Percentiles rank a stretch among this genome's conserved stretches.
phyloP scores from a whole-genome alignment of 2,888 invertebrate species.

The Thera obeliscata region DNA sequence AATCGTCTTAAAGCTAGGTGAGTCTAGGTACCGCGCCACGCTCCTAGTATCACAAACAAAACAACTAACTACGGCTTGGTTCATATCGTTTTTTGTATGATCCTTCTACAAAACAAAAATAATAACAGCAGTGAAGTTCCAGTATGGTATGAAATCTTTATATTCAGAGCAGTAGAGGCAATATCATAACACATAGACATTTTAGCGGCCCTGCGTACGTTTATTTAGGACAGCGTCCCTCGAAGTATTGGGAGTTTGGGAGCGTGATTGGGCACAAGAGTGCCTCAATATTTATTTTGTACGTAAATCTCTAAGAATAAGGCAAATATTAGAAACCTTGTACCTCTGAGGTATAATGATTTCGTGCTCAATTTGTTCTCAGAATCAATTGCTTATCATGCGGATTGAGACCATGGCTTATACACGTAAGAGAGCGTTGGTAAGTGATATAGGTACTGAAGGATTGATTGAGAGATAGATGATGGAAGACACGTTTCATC shows the following conservation, averaged over 20 bases:
- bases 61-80: no score
- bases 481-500: no score
- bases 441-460: no score
- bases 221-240: conserved; percentile 71
- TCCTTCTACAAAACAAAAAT: no score
- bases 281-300: conserved; percentile 67
- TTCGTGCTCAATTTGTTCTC: conserved; percentile 40
- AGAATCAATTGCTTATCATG: conserved; percentile 25
- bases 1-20: no score
- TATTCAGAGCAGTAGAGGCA: conserved; percentile 17
- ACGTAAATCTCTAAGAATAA: conserved; percentile 74
- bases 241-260: conserved; percentile 63
- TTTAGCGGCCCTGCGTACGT: conserved; percentile 62
- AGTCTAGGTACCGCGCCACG: no score
- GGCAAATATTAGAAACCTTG: conserved; percentile 57
- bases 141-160: no score
- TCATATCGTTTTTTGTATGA: no score
- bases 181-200: conserved; percentile 49
- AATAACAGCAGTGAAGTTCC: no score
- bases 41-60: no score
- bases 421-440: no score
- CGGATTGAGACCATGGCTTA: conserved; percentile 10
- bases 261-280: conserved; percentile 70
- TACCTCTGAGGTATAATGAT: conserved; percentile 52
- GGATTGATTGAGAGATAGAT: no score